Conservation (phyloP, 2,797 vertebrate genomes). For the Fundulus diaphanus region DNA sequence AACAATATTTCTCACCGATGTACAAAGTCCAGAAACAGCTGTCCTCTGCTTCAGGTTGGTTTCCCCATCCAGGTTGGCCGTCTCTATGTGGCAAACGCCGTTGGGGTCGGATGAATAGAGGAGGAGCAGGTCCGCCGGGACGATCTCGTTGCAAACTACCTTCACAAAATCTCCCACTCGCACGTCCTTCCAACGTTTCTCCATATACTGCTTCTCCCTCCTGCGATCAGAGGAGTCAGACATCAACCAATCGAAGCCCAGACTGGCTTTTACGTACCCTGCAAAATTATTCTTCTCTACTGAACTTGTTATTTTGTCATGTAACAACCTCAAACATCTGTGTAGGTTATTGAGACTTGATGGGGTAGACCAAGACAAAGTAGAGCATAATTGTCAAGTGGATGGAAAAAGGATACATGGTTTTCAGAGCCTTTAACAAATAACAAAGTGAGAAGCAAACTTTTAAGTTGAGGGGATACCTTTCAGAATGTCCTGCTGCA, state of each 20-base stretch:
- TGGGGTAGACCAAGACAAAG: neutral
- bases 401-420: neutral
- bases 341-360: neutral
- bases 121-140: slow-evolving; percentile 93
- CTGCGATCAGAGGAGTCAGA: slow-evolving; percentile 69
- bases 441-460: neutral
- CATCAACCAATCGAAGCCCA: neutral
- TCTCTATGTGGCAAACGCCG: slow-evolving; percentile 90
- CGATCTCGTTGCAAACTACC: slow-evolving; percentile 87
- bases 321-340: neutral
- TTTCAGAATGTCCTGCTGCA: neutral
- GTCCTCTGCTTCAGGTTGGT: slow-evolving; percentile 93
- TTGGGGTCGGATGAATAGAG: slow-evolving; percentile 88
- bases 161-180: slow-evolving; percentile 92
- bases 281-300: neutral
- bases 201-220: slow-evolving; percentile 77
- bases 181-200: slow-evolving; percentile 90
- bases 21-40: slow-evolving; percentile 80
- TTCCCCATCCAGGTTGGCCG: slow-evolving; percentile 93
- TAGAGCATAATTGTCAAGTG: neutral
- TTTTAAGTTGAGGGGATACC: neutral
- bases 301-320: neutral
- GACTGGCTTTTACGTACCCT: neutral
- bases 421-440: neutral
- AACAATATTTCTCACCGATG: slow-evolving; percentile 70